These are phyloP conservation scores for Paradoxurus hermaphroditus DNA, from an alignment of 2,113 vertebrate species.

Conservation along the genomic window DNA sequence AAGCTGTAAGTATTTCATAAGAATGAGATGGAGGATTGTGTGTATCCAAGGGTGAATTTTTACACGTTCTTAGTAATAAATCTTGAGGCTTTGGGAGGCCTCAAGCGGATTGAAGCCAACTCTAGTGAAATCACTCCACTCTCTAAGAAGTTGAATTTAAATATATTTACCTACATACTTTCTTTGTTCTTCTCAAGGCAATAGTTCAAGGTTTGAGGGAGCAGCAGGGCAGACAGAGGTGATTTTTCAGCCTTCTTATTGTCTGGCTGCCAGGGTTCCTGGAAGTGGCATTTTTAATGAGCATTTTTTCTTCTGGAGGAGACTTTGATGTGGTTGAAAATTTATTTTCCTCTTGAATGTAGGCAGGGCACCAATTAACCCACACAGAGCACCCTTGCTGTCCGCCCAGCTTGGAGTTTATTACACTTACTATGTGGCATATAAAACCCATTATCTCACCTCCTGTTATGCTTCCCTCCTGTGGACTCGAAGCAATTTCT, in stretches of 20 bases:
- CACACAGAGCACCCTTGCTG: not conserved
- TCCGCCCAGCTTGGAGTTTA: conserved; percentile 4
- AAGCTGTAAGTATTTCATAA: not conserved
- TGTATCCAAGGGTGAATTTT: not conserved
- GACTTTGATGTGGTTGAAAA: conserved; percentile 65
- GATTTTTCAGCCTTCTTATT: conserved; percentile 44
- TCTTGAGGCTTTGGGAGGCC: not conserved
- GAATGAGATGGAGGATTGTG: not conserved
- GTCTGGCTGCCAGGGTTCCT: conserved; percentile 57
- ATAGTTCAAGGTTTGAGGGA: conserved; percentile 9
- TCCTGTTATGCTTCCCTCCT: conserved; percentile 27
- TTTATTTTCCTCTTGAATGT: conserved; percentile 37
- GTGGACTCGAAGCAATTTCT: conserved; percentile 3
- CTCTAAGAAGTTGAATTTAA: conserved; percentile 48
- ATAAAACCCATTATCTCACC: conserved; percentile 8
- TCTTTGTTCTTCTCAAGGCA: conserved; percentile 37
- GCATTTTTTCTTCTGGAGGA: conserved; percentile 10
- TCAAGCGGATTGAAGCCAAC: not conserved
- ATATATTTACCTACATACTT: not conserved
- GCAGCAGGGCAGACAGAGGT: not conserved
- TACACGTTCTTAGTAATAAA: not conserved
- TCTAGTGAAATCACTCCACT: not conserved
- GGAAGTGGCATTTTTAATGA: conserved; percentile 67
- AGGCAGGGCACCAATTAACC: conserved; percentile 62
- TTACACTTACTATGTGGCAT: not conserved